phyloP scores from a whole-genome alignment of 2,888 invertebrate genomes.

The Hydrotaea cyrtoneurina region DNA sequence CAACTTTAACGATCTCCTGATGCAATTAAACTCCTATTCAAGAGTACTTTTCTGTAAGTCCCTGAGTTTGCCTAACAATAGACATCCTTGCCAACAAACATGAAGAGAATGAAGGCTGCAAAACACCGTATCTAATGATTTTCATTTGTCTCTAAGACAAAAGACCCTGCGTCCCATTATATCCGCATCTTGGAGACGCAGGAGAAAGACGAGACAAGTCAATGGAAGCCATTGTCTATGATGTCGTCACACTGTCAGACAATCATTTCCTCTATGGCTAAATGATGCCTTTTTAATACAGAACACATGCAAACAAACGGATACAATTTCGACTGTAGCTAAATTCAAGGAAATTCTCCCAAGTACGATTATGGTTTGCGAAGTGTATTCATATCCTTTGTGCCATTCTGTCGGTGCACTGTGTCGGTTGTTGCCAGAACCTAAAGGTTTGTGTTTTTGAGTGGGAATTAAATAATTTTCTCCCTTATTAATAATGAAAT shows the following conservation, averaged over 20 bases:
- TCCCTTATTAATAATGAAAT: not conserved
- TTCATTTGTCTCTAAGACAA: slow-evolving; percentile 26
- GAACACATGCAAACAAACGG: slow-evolving; percentile 19
- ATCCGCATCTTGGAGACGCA: not conserved
- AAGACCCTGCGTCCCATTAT: slow-evolving; percentile 16
- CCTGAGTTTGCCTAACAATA: not conserved
- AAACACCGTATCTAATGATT: slow-evolving; percentile 19
- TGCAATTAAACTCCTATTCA: slow-evolving; percentile 24
- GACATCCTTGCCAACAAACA: not conserved
- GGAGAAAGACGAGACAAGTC: not conserved
- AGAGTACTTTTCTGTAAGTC: not conserved
- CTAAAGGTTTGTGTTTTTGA: not conserved
- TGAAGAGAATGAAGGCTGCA: slow-evolving; percentile 1
- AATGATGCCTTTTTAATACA: slow-evolving; percentile 20
- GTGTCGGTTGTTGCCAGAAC: not conserved
- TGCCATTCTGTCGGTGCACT: not conserved
- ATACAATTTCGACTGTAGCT: slow-evolving; percentile 14
- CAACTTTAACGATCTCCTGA: not conserved
- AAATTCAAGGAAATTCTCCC: slow-evolving; percentile 7
- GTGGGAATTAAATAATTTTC: not conserved
- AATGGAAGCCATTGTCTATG: not conserved
- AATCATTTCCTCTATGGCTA: slow-evolving; percentile 20
- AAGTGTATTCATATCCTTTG: not conserved
- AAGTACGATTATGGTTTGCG: not conserved
- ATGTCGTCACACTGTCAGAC: slow-evolving; percentile 10